Conservation (phyloP, 2,113 vertebrate genomes). For the Copsychus sechellarum region DNA sequence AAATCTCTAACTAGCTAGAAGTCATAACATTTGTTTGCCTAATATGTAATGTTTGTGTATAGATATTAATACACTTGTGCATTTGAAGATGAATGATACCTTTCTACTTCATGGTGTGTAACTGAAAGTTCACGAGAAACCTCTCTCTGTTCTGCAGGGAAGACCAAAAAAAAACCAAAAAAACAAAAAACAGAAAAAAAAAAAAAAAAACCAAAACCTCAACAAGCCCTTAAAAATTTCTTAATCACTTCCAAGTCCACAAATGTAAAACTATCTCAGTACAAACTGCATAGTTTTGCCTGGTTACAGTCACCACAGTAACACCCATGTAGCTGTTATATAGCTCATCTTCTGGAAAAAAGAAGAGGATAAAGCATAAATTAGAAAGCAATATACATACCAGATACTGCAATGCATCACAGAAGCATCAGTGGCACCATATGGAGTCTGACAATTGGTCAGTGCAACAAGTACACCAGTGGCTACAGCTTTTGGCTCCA, state of each 20-base stretch:
- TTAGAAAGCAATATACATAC: background rate
- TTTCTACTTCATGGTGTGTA: background rate
- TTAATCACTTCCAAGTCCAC: background rate
- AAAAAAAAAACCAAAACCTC: no score
- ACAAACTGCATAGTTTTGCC: background rate
- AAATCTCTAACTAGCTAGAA: background rate
- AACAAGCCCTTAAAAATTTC: background rate
- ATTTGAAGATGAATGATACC: background rate
- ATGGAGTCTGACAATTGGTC: background rate
- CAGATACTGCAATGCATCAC: background rate
- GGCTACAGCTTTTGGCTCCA: background rate
- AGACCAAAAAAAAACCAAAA: background rate
- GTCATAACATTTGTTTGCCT: background rate
- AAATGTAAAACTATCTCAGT: background rate
- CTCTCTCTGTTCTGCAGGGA: background rate
- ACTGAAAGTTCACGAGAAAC: background rate
- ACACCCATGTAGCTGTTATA: slow-evolving; percentile 6
- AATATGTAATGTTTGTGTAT: background rate
- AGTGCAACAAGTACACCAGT: background rate
- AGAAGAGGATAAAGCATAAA: background rate
- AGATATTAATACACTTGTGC: background rate
- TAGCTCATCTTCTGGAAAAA: background rate
- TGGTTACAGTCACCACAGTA: slow-evolving; percentile 57
- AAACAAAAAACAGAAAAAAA: no score
- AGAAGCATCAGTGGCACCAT: background rate